Evolutionary conservation across 2,113 vertebrate species (phyloP).

Genomic region (Malaclemys terrapin): DNA sequence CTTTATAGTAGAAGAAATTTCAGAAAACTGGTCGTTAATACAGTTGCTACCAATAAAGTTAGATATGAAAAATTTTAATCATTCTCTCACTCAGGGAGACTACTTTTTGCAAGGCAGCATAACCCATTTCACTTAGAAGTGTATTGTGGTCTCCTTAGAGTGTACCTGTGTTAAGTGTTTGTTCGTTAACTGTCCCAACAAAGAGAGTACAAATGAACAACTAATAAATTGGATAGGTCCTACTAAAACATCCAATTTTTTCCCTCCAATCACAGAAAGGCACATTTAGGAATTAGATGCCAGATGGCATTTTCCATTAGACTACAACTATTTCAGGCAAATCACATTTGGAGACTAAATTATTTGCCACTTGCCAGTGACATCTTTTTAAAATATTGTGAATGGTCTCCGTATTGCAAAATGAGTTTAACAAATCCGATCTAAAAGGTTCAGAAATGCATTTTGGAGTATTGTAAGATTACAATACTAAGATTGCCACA

Average conservation of each 20-base stretch:
- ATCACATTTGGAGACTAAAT: background rate
- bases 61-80: background rate
- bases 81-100: background rate
- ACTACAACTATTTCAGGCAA: background rate
- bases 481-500: slow-evolving; percentile 44
- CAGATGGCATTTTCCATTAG: background rate
- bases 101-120: background rate
- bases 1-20: background rate
- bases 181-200: background rate
- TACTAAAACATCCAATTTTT: background rate
- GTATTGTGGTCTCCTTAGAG: background rate
- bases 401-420: slow-evolving; percentile 27
- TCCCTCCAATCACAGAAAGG: background rate
- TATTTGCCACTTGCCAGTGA: background rate
- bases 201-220: background rate
- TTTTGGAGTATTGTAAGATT: slow-evolving; percentile 51
- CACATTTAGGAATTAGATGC: background rate
- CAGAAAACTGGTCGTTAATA: background rate
- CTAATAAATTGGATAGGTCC: background rate
- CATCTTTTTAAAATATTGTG: slow-evolving; percentile 36
- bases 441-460: slow-evolving; percentile 44
- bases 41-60: background rate
- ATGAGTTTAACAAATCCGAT: slow-evolving; percentile 21
- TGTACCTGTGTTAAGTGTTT: background rate
- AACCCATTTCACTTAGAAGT: background rate